Evolutionary conservation across 1,140 invertebrate genomes (phyloP).

Genomic region (Drosophila virilis): DNA sequence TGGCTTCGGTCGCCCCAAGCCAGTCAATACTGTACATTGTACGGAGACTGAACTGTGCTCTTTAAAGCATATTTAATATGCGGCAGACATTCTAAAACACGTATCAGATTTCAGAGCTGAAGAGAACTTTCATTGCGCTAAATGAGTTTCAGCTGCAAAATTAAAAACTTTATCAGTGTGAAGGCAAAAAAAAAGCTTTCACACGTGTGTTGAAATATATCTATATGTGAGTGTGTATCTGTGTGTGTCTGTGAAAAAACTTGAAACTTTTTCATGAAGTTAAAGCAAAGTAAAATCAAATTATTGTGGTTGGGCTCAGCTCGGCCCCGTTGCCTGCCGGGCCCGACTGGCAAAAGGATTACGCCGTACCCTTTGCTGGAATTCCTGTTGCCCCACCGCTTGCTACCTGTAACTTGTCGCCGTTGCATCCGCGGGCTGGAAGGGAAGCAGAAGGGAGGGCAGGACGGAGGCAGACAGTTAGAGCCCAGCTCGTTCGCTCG

Average conservation of each 20-base stretch:
- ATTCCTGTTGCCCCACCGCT: neutral
- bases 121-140: slow-evolving; percentile 74
- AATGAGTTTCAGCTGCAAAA: slow-evolving; percentile 81
- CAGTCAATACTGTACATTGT: slow-evolving; percentile 3
- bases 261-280: slow-evolving; percentile 82
- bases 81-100: slow-evolving; percentile 68
- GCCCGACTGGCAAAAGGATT: slow-evolving; percentile 75
- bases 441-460: slow-evolving; percentile 1
- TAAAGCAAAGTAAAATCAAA: slow-evolving; percentile 83
- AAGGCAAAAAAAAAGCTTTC: slow-evolving; percentile 19
- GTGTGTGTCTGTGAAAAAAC: slow-evolving; percentile 63
- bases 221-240: slow-evolving; percentile 37
- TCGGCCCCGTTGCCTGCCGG: neutral
- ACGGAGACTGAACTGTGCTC: too few species aligned
- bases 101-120: slow-evolving; percentile 66
- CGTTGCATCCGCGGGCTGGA: slow-evolving; percentile 51
- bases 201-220: slow-evolving; percentile 27
- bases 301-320: slow-evolving; percentile 72
- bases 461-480: slow-evolving; percentile 62
- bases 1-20: slow-evolving; percentile 1
- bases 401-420: slow-evolving; percentile 70
- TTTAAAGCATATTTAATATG: slow-evolving; percentile 64
- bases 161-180: slow-evolving; percentile 78
- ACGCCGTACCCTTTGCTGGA: slow-evolving; percentile 30
- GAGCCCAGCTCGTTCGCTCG: slow-evolving; percentile 57